These are phyloP conservation scores for Lepus oiostolus DNA, from an alignment of 2,797 vertebrate genomes.

Conservation along the genomic window DNA sequence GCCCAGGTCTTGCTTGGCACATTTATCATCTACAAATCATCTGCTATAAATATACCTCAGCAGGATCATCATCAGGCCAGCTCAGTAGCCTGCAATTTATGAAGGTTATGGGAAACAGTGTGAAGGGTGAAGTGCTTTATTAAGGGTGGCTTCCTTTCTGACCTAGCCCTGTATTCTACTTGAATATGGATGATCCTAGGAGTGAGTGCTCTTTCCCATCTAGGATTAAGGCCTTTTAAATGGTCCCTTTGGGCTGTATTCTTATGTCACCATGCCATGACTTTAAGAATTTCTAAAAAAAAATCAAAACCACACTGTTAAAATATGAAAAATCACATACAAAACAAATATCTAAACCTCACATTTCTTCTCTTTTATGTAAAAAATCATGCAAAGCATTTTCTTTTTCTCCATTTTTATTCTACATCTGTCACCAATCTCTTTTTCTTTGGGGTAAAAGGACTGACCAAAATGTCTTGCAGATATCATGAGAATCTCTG, in stretches of 20 bases:
- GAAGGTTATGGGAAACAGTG: slow-evolving; percentile 75
- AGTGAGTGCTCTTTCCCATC: slow-evolving; percentile 48
- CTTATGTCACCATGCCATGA: not conserved
- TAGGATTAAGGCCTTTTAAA: slow-evolving; percentile 41
- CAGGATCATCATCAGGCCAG: slow-evolving; percentile 61
- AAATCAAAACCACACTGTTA: not conserved
- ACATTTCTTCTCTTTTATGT: not conserved
- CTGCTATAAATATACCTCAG: slow-evolving; percentile 81
- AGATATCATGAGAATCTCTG: slow-evolving; percentile 76
- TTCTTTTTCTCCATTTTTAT: slow-evolving; percentile 54
- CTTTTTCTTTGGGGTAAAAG: slow-evolving; percentile 67
- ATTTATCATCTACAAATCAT: slow-evolving; percentile 82
- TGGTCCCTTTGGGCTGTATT: not conserved
- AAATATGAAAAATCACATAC: not conserved
- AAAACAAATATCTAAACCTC: slow-evolving; percentile 48
- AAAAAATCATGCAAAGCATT: not conserved
- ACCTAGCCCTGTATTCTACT: slow-evolving; percentile 43
- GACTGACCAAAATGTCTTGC: slow-evolving; percentile 79
- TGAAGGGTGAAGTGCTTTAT: slow-evolving; percentile 70
- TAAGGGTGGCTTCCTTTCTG: not conserved
- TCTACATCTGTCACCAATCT: not conserved
- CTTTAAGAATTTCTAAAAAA: slow-evolving; percentile 63
- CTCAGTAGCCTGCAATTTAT: slow-evolving; percentile 70
- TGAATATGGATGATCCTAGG: slow-evolving; percentile 58
- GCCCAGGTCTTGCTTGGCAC: slow-evolving; percentile 39